phyloP scores from a whole-genome alignment of 2,797 vertebrate species.

The Loris lydekkerianus region DNA sequence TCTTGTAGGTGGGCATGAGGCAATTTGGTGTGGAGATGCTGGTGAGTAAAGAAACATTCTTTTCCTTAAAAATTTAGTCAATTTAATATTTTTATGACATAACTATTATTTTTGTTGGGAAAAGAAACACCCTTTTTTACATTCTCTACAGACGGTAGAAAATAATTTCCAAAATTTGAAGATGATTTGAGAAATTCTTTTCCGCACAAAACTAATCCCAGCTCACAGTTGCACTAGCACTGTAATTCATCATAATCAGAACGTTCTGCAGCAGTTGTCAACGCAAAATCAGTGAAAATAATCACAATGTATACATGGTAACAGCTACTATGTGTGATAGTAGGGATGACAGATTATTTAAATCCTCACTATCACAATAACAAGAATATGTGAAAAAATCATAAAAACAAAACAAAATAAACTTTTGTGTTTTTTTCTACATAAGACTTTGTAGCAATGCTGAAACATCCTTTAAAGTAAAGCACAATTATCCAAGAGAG shows the following conservation, averaged over 20 bases:
- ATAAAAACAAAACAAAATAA: not conserved
- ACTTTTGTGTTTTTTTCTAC: not conserved
- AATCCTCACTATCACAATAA: not conserved
- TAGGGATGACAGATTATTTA: not conserved
- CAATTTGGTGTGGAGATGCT: not conserved
- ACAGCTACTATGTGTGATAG: not conserved
- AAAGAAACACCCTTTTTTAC: not conserved
- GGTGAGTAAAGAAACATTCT: not conserved
- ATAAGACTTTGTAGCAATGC: not conserved
- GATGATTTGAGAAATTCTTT: conserved; percentile 22
- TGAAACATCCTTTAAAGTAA: not conserved
- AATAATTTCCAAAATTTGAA: not conserved
- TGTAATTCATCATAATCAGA: not conserved
- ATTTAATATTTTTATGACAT: not conserved
- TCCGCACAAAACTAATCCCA: not conserved
- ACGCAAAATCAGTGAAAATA: not conserved
- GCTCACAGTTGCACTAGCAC: not conserved
- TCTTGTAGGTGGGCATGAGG: accelerated
- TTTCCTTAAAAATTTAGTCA: not conserved
- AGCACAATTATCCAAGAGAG: not conserved
- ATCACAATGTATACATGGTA: not conserved
- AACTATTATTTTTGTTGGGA: not conserved
- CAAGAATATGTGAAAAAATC: not conserved
- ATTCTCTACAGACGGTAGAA: not conserved
- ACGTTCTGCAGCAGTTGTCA: not conserved